Base-by-base conservation (phyloP, 1,140 invertebrate species). In the Aporrectodea caliginosa region DNA sequence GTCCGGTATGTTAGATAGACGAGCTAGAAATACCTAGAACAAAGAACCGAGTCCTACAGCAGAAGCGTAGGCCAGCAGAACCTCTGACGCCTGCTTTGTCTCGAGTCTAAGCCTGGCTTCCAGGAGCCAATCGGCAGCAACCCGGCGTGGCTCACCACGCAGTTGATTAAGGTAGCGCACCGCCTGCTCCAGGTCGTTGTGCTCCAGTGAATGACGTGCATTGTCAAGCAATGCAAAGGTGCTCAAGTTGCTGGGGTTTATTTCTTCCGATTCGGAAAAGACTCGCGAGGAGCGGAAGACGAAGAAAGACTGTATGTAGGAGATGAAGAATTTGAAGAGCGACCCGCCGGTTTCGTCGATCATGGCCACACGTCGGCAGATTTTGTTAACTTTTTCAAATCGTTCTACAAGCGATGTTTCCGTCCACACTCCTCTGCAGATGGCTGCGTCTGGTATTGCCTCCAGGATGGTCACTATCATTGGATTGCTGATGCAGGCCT, bases 141-240 rank as follows among this genome's bases (percentile, higher is more conserved):
- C 91, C n/a, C 90, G 90, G 12, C 93, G 90, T 0, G 96, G 90
- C 31, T 94, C 94, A 30, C 96, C 96, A 84, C 92, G 91, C 31
- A 98, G 88, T 69, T 97, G 91, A 85, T 96, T 96, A 90, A 98
- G 93, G 87, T 97, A 97, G 75, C 93, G 92, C 0, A 98, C 88
- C 0, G 95, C 93, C 86, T 93, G 92, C 72, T 92, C 90, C 69
- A 98, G 91, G 84, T 98, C 92, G 30, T 93, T 93, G 82, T 93
- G 91, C 83, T 97, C 94, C 80, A 98, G 79, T 83, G 83, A 86
- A 72, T 70, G n/a, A 30, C 69, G 93, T 0, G 94, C 94, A 87
- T 95, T 91, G 81, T 93, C 91, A 30, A 98, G 90, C 79, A 98
- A 93, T 78, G 95, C 94, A 87, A 93, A 95, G 1, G 94, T 96